Evolutionary conservation across 2,888 invertebrate species (phyloP).

Genomic region (Acleris cristana): DNA sequence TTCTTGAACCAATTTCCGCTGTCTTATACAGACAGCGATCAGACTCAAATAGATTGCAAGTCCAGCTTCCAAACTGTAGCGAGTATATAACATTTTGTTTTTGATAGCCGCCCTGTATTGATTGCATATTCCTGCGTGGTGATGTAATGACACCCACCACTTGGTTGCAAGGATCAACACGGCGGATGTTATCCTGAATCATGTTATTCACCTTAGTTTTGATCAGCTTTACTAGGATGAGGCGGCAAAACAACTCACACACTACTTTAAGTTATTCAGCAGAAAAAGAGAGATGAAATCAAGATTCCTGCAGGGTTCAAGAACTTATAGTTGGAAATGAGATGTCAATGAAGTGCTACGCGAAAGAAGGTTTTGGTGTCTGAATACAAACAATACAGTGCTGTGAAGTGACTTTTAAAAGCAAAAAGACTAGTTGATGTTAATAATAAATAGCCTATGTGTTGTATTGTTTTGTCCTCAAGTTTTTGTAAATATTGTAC

Average conservation of each 20-base stretch:
- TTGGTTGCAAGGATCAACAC: constrained; percentile 55
- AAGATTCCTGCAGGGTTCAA: constrained; percentile 31
- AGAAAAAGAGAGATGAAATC: constrained; percentile 50
- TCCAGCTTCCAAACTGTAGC: constrained; percentile 86
- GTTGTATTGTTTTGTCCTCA: constrained; percentile 45
- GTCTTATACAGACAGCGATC: constrained; percentile 87
- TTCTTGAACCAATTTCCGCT: constrained; percentile 94
- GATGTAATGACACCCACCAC: constrained; percentile 63
- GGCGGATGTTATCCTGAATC: constrained; percentile 55
- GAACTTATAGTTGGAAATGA: constrained; percentile 40
- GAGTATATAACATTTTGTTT: constrained; percentile 81
- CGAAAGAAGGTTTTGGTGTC: constrained; percentile 45
- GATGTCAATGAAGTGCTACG: constrained; percentile 40
- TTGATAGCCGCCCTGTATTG: constrained; percentile 67
- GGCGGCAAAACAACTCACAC: constrained; percentile 54
- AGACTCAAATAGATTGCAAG: constrained; percentile 95
- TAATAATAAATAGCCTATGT: constrained; percentile 40
- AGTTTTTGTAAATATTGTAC: constrained; percentile 52
- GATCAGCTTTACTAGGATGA: constrained; percentile 71
- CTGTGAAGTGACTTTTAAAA: constrained; percentile 46
- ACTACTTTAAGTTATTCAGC: constrained; percentile 57
- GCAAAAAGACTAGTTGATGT: constrained; percentile 47
- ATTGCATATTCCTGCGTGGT: constrained; percentile 72
- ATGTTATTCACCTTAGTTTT: constrained; percentile 67
- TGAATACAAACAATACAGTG: constrained; percentile 45